Base-by-base conservation (phyloP, 2,888 invertebrate genomes). In the Mimas tiliae region DNA sequence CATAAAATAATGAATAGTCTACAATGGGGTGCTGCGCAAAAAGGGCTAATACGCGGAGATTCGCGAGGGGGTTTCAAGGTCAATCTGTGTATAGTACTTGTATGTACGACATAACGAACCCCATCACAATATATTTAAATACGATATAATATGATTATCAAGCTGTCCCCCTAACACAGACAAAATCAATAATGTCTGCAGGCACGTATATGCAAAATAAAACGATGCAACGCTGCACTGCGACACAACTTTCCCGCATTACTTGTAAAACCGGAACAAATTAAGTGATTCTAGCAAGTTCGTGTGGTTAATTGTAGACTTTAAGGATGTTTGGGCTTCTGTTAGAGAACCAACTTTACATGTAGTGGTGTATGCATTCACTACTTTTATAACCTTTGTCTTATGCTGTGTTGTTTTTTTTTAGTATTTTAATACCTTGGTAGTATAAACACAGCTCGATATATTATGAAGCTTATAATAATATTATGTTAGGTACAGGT, bases 111-210 rank as follows among this genome's bases (percentile, higher is more conserved):
- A 76, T 77, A 78, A 75, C 74, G 77, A 77, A 83, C 89, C 88
- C 88, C 83, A 74, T 77, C 74, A 74, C 79, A 78, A 82, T 88
- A 85, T 87, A 89, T 90, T 91, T 91, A 90, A 91, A 91, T 88
- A 84, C 89, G 83, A 86, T 90, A 90, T 92, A 89, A 92, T 89
- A 88, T 89, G 87, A 90, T 93, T 92, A 91, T 88, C 86, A 86
- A 77, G 73, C 85, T 90, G 91, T 89, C 91, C 92, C 92, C 93
- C 91, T 93, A 89, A 91, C 90, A 91, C 91, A 92, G 93, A 93
- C 93, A 92, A 92, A 93, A 93, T 93, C 93, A 85, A 93, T 93
- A 93, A 85, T 84, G 93, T 90, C 92, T 92, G 90, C 87, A 82
- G 81, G 74, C 69, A 72, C 70, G 91, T 90, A 91, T 82, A 90